Percentiles rank a stretch among this genome's conserved stretches.
Evolutionary conservation across 2,113 vertebrate genomes (phyloP).

Genomic region (Choloepus hoffmanni): DNA sequence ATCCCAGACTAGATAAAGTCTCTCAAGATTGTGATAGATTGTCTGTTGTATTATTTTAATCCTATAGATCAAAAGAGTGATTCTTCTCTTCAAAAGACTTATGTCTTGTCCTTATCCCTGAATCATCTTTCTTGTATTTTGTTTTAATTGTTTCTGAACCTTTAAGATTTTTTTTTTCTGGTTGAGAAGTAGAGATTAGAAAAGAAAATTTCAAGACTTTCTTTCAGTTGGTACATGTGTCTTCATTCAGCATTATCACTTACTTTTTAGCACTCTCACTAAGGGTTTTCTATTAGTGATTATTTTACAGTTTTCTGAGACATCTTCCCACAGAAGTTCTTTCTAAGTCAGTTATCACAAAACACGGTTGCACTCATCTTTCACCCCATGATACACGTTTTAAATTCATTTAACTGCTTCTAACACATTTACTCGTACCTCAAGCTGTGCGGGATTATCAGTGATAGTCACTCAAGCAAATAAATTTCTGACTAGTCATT

Average conservation of each 20-base stretch:
- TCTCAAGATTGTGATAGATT: background rate
- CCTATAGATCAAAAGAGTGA: background rate
- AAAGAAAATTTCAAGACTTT: background rate
- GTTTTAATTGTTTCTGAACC: background rate
- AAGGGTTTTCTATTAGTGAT: constrained; percentile 49
- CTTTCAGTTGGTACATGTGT: background rate
- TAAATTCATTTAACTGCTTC: constrained; percentile 44
- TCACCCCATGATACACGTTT: constrained; percentile 18
- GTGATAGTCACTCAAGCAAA: constrained; percentile 55
- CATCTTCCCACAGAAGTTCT: constrained; percentile 59
- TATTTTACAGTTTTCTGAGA: constrained; percentile 72
- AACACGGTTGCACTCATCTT: constrained; percentile 21
- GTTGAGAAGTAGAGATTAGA: background rate
- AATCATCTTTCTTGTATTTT: constrained; percentile 7
- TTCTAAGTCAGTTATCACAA: constrained; percentile 45
- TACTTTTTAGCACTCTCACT: constrained; percentile 15
- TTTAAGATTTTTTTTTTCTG: background rate
- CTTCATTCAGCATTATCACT: background rate
- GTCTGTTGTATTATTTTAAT: background rate
- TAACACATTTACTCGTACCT: constrained; percentile 65
- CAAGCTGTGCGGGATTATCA: constrained; percentile 75
- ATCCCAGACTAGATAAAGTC: background rate
- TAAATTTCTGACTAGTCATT: constrained; percentile 71
- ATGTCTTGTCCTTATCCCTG: background rate
- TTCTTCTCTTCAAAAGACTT: constrained; percentile 32